A percentile compares a stretch with the other conserved stretches of the same genome.
Evolutionary conservation across 2,888 invertebrate genomes (phyloP).

Genomic region (Xanthorhoe spadicearia): DNA sequence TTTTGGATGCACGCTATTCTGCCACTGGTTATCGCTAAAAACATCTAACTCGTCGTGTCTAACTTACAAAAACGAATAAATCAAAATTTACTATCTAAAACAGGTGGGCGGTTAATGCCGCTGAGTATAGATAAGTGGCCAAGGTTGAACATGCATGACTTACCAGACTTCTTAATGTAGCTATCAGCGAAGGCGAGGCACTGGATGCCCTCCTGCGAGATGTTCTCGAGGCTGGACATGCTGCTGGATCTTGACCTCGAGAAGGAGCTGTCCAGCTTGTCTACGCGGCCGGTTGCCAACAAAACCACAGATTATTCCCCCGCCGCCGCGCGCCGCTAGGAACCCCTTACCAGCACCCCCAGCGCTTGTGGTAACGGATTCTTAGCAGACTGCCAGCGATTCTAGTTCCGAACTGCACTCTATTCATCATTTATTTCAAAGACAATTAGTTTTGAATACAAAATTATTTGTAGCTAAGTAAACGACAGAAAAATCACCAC

Average conservation of each 20-base stretch:
- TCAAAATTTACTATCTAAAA: too few species aligned
- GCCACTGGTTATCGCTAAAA: too few species aligned
- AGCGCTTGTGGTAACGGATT: constrained; percentile 20
- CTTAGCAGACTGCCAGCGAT: constrained; percentile 34
- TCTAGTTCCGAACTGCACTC: constrained; percentile 20
- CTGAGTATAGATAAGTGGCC: not conserved
- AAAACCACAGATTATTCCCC: constrained; percentile 68
- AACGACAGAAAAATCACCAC: constrained; percentile 4
- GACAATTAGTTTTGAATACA: not conserved
- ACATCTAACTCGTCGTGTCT: too few species aligned
- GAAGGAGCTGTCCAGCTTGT: constrained; percentile 98
- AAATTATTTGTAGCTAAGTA: too few species aligned
- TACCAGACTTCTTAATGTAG: constrained; percentile 97
- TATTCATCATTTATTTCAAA: not conserved
- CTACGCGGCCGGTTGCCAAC: constrained; percentile 89
- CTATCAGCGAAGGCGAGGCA: constrained; percentile 98
- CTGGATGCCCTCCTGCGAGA: constrained; percentile 97
- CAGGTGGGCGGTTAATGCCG: too few species aligned
- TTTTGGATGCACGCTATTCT: too few species aligned
- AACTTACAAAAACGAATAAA: too few species aligned
- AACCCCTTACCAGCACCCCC: constrained; percentile 25
- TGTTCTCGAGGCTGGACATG: constrained; percentile 99
- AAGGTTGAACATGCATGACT: constrained; percentile 49
- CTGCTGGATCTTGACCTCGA: constrained; percentile 98
- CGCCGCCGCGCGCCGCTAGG: constrained; percentile 41